A percentile compares a stretch with the other conserved stretches of the same genome.
phyloP scores from a whole-genome alignment of 2,797 vertebrate genomes.

The Phalloptychus januarius region DNA sequence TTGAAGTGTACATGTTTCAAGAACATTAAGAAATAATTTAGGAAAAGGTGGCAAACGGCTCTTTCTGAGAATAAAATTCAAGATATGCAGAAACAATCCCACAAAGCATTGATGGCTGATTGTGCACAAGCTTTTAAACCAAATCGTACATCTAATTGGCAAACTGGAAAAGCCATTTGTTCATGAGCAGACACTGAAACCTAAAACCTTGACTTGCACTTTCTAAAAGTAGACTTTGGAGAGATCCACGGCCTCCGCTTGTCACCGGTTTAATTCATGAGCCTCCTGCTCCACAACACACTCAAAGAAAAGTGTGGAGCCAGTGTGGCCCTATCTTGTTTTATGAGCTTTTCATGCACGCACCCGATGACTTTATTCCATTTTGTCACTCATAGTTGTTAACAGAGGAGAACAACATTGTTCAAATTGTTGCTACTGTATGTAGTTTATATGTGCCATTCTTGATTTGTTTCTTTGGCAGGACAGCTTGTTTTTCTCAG shows the following conservation, averaged over 20 bases:
- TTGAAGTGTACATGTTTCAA: background rate
- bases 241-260: conserved; percentile 68
- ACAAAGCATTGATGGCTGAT: conserved; percentile 33
- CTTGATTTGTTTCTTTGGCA: conserved; percentile 59
- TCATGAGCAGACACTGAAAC: conserved; percentile 75
- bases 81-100: conserved; percentile 12
- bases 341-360: conserved; percentile 36
- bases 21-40: background rate
- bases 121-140: conserved; percentile 51
- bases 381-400: conserved; percentile 25
- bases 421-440: conserved; percentile 48
- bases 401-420: conserved; percentile 33
- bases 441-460: conserved; percentile 40
- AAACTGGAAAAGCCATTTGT: conserved; percentile 80
- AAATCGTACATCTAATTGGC: conserved; percentile 70
- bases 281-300: conserved; percentile 58
- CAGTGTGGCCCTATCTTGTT: conserved; percentile 41
- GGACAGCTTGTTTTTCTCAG: conserved; percentile 62
- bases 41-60: background rate
- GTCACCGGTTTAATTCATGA: conserved; percentile 78
- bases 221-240: conserved; percentile 85
- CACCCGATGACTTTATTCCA: conserved; percentile 23
- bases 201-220: conserved; percentile 84
- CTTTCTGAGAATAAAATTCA: background rate
- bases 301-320: conserved; percentile 50